Conservation (phyloP, 2,797 vertebrate genomes). For the Crypturellus tataupa region DNA sequence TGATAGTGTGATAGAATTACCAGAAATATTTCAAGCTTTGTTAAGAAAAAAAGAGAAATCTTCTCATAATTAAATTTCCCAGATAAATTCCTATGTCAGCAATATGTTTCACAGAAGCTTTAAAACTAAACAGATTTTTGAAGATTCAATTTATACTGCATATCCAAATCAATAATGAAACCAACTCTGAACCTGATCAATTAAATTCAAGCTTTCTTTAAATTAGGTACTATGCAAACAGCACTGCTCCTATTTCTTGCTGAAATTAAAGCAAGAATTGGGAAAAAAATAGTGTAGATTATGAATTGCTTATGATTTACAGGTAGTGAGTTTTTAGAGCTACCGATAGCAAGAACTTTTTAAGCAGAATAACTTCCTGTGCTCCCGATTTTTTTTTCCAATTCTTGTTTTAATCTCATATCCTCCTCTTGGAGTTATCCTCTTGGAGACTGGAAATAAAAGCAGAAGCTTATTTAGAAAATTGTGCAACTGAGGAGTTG, state of each 20-base stretch:
- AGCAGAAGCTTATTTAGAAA: not conserved
- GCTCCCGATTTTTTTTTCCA: too few species aligned
- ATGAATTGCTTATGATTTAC: too few species aligned
- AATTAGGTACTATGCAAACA: not conserved
- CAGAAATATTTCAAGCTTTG: not conserved
- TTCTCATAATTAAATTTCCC: not conserved
- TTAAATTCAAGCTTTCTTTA: too few species aligned
- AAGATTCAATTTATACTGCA: not conserved
- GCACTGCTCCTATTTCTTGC: not conserved
- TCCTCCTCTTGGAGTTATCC: conserved; percentile 81
- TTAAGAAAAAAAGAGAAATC: not conserved
- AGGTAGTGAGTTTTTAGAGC: too few species aligned
- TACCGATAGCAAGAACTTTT: too few species aligned
- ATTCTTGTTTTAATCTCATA: conserved; percentile 79
- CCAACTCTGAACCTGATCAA: not conserved
- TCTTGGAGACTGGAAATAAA: conserved; percentile 77
- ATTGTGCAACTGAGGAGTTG: too few species aligned
- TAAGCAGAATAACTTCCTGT: too few species aligned
- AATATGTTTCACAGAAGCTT: not conserved
- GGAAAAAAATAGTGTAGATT: too few species aligned
- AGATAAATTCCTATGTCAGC: not conserved
- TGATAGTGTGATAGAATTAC: not conserved
- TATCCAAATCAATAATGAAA: not conserved
- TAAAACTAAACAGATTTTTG: not conserved
- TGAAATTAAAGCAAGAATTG: too few species aligned